phyloP scores from a whole-genome alignment of 2,888 invertebrate species.

The Megamerina dolium region DNA sequence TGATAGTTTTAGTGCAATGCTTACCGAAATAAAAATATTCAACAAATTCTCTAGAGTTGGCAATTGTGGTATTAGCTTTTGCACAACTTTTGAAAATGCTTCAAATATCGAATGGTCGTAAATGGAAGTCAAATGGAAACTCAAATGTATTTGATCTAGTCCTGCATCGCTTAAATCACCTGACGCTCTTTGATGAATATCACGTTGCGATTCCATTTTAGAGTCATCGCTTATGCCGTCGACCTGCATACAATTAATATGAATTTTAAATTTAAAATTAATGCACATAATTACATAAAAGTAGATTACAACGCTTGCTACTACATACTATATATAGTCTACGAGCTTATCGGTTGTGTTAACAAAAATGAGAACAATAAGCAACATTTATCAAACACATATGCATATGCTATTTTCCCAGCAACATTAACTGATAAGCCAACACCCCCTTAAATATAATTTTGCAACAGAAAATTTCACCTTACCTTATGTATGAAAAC shows the following conservation, averaged over 20 bases:
- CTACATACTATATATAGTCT: too few relatives aligned
- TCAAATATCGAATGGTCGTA: slow-evolving; percentile 99
- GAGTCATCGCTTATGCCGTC: slow-evolving; percentile 98
- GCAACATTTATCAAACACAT: background rate
- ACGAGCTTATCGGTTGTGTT: too few relatives aligned
- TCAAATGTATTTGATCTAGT: slow-evolving; percentile 79
- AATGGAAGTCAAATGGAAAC: slow-evolving; percentile 96
- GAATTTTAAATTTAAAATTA: slow-evolving; percentile 97
- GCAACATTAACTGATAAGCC: background rate
- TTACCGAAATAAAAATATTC: slow-evolving; percentile 94
- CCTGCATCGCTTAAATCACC: slow-evolving; percentile 90
- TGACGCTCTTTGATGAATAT: slow-evolving; percentile 94
- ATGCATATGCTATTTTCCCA: background rate
- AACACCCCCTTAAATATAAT: too few relatives aligned
- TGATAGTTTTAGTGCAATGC: slow-evolving; percentile 32
- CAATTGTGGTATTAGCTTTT: slow-evolving; percentile 95
- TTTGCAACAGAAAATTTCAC: too few relatives aligned
- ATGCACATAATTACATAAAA: slow-evolving; percentile 94
- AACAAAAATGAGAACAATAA: background rate
- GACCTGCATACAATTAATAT: slow-evolving; percentile 72
- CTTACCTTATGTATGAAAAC: slow-evolving; percentile 92
- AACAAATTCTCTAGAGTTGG: slow-evolving; percentile 95
- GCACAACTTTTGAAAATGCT: slow-evolving; percentile 99
- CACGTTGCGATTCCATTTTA: slow-evolving; percentile 98
- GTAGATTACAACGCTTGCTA: too few relatives aligned